Conservation (phyloP, 2,888 invertebrate genomes). For the Malacosoma neustria region DNA sequence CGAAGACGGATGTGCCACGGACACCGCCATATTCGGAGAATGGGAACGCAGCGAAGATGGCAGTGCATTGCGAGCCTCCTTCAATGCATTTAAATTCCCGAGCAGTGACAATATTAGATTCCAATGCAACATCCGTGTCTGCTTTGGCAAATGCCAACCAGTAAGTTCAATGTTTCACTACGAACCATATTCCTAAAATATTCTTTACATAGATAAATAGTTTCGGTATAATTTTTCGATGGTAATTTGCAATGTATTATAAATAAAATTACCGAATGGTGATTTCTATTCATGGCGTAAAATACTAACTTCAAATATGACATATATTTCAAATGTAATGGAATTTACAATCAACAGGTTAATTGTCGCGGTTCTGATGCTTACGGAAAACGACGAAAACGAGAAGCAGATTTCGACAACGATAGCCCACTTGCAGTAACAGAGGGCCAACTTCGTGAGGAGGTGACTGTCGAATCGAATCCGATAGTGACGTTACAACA, state of each 20-base stretch:
- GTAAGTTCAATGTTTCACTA: too few species aligned
- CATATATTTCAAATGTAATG: conserved; percentile 1
- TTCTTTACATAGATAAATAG: too few species aligned
- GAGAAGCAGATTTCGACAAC: conserved; percentile 70
- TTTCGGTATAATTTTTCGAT: too few species aligned
- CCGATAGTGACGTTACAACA: conserved; percentile 92
- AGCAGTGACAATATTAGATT: conserved; percentile 95
- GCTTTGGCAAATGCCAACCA: conserved; percentile 96
- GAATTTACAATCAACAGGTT: conserved; percentile 67
- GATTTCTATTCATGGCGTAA: too few species aligned
- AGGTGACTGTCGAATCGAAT: conserved; percentile 94
- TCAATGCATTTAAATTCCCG: conserved; percentile 96
- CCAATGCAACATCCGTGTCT: conserved; percentile 96
- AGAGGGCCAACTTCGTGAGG: conserved; percentile 91
- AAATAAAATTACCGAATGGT: too few species aligned
- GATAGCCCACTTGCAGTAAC: conserved; percentile 73
- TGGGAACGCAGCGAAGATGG: conserved; percentile 93
- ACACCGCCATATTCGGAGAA: conserved; percentile 93
- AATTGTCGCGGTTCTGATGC: conserved; percentile 94
- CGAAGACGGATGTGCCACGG: conserved; percentile 94
- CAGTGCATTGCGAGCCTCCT: conserved; percentile 89
- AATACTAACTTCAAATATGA: too few species aligned
- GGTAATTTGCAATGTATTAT: not conserved
- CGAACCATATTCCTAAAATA: too few species aligned
- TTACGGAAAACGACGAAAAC: conserved; percentile 85